Base-by-base conservation (phyloP, 2,888 invertebrate species). In the Heliothis peltigera region DNA sequence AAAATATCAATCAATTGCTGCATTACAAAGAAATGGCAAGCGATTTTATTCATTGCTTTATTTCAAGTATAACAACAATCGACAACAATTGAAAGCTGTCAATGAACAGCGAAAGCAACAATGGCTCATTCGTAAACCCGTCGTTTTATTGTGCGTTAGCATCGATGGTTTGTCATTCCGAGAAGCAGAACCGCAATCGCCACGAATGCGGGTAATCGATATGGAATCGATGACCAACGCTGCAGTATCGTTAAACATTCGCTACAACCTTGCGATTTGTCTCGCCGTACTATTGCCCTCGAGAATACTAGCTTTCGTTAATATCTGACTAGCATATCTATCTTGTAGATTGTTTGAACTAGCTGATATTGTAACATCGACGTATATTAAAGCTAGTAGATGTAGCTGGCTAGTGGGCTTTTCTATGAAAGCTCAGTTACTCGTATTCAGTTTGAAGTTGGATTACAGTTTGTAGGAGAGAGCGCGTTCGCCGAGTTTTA, bases 191-290 rank as follows among this genome's bases (percentile, higher is more conserved):
- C 75, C 75, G 75, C 80, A 77, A 57, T 57, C 22, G 64, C 73
- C 73, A 42, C 78, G 59, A 64, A 63, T 66, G 71, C 55, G 64
- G 64, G 82, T 71, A 83, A 81, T 83, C 71, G 73, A 80, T 81
- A 79, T 56, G 70, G 77, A 77, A 74, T 81, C 78, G 77, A 77
- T 82, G 72, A 68, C 77, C 71, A 56, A 32, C 35, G 55, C 57
- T 79, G 73, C 82, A 73, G 75, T 75, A 58, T 66, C 60, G 49
- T 73, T 81, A 73, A 81, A 73, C 43, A 77, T 81, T 75, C 48
- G 75, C 39, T 47, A 35, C 53, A 71, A 61, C 69, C 62, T 79
- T 64, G 69, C 21, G 18, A 21, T 17, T 39, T 35, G 19, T 22
- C 18, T 47, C 39, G 19, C 21, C 57, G 53, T 57, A 64, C 46